Conservation (phyloP, 1,140 invertebrate genomes). For the Drosophila cardini region DNA sequence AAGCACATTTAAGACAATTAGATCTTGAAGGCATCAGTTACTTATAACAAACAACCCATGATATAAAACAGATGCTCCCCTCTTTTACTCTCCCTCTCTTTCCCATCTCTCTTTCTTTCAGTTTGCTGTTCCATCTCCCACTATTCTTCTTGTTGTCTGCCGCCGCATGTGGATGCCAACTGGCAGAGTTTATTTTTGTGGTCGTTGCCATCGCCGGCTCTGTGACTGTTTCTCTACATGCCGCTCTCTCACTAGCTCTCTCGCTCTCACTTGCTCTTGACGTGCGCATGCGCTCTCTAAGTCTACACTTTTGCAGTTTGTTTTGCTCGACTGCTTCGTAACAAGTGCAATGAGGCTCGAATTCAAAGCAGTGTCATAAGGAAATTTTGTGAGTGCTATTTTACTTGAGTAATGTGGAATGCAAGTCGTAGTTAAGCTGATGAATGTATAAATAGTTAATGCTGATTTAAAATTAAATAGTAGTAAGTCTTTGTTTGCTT, state of each 20-base stretch:
- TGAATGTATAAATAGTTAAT: too few species aligned
- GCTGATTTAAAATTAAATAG: too few species aligned
- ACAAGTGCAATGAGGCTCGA: conserved; percentile 39
- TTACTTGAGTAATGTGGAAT: neutral
- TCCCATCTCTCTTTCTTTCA: neutral
- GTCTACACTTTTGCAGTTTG: conserved; percentile 69
- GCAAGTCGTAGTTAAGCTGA: neutral
- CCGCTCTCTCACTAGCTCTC: neutral
- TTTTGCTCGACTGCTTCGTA: conserved; percentile 75
- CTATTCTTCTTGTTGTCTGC: conserved; percentile 14
- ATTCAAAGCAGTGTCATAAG: neutral
- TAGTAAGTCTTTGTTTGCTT: too few species aligned
- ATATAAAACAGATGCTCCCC: conserved; percentile 73
- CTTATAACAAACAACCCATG: conserved; percentile 51
- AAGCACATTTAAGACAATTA: conserved; percentile 71
- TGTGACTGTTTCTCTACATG: conserved; percentile 6
- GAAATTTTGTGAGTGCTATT: neutral
- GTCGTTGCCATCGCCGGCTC: conserved; percentile 54
- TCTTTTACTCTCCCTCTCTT: neutral
- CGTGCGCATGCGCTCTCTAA: conserved; percentile 69
- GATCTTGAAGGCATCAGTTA: conserved; percentile 56
- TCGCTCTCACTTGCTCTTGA: conserved; percentile 7
- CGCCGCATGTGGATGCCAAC: conserved; percentile 54
- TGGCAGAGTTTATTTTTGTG: conserved; percentile 57
- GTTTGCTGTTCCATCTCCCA: neutral